Evolutionary conservation across 2,888 invertebrate species (phyloP).

Genomic region (Lithosia quadra): DNA sequence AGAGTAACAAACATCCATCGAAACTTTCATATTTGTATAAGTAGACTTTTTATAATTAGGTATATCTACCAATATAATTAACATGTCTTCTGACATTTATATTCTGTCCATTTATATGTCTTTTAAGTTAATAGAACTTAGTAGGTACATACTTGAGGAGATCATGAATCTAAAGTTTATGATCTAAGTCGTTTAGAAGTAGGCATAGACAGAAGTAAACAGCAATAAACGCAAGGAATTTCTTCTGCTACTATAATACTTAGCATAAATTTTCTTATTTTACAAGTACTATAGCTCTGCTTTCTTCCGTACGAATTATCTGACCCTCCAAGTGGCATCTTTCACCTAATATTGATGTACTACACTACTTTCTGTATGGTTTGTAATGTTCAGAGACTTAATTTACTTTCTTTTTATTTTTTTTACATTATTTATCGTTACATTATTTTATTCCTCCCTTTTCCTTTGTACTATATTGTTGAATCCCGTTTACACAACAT

Average conservation of each 20-base stretch:
- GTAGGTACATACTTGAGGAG: no score
- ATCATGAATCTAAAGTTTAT: slow-evolving; percentile 1
- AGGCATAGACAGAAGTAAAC: background rate
- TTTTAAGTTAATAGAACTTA: background rate
- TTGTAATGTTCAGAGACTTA: no score
- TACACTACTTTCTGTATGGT: no score
- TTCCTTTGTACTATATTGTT: no score
- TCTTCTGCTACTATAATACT: background rate
- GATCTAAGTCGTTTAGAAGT: background rate
- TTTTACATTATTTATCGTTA: no score
- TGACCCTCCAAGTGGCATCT: no score
- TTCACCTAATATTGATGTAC: no score
- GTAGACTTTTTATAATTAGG: background rate
- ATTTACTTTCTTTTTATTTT: no score
- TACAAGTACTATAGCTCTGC: background rate
- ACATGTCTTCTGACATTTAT: background rate
- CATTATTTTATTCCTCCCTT: no score
- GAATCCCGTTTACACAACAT: no score
- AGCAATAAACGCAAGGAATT: background rate
- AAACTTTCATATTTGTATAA: background rate
- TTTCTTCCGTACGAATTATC: no score
- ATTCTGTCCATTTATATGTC: background rate
- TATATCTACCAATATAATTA: background rate
- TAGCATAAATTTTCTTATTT: background rate
- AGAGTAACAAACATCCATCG: background rate